Evolutionary conservation across 2,888 invertebrate genomes (phyloP).

Genomic region (Anarsia innoxiella): DNA sequence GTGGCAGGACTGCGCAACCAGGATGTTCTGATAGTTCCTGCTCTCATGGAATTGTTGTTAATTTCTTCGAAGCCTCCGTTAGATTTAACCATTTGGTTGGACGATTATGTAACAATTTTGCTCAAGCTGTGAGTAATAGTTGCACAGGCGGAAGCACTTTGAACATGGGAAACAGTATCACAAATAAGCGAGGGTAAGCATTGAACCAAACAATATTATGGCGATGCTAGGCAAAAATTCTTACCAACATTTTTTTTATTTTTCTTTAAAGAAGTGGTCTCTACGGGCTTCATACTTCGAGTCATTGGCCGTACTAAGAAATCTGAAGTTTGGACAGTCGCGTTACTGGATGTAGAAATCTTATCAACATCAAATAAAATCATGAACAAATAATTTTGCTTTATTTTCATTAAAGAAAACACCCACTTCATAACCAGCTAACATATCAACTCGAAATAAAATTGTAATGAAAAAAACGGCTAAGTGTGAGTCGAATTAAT

Average conservation of each 20-base stretch:
- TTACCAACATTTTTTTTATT: slow-evolving; percentile 1
- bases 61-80: slow-evolving; percentile 41
- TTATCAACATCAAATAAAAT: too few relatives aligned
- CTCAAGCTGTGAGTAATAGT: slow-evolving; percentile 26
- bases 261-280: slow-evolving; percentile 28
- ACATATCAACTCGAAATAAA: too few relatives aligned
- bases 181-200: slow-evolving; percentile 36
- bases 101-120: slow-evolving; percentile 29
- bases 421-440: too few relatives aligned
- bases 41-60: slow-evolving; percentile 40
- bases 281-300: slow-evolving; percentile 28
- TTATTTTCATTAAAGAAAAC: too few relatives aligned
- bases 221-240: neutral
- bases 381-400: too few relatives aligned
- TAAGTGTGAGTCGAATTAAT: too few relatives aligned
- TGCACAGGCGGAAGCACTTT: slow-evolving; percentile 31
- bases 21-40: slow-evolving; percentile 37
- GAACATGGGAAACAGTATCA: slow-evolving; percentile 38
- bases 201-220: neutral
- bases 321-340: neutral
- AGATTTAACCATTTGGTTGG: slow-evolving; percentile 37
- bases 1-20: slow-evolving; percentile 31
- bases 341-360: too few relatives aligned
- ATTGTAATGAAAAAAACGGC: too few relatives aligned
- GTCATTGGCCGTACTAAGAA: slow-evolving; percentile 31